Conservation (phyloP, 1,140 invertebrate genomes). For the Pseudoatta argentina region DNA sequence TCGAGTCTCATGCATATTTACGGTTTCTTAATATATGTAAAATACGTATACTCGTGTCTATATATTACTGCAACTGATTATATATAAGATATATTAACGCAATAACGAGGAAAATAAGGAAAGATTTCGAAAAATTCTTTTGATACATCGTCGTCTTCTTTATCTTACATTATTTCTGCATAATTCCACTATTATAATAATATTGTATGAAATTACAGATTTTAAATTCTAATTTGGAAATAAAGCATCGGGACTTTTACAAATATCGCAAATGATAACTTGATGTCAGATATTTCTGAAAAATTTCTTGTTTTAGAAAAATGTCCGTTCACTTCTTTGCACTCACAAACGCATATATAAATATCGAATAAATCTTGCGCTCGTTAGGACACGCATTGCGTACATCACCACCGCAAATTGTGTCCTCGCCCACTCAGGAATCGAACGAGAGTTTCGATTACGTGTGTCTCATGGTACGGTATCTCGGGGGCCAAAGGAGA, state of each 20-base stretch:
- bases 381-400: constrained; percentile 35
- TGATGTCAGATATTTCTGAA: background rate
- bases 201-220: background rate
- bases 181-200: background rate
- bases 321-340: background rate
- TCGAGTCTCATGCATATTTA: constrained; percentile 34
- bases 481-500: constrained; percentile 57
- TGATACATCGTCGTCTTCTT: too few relatives aligned
- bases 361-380: constrained; percentile 57
- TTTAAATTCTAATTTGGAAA: background rate
- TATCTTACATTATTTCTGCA: background rate
- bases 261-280: background rate
- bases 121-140: background rate
- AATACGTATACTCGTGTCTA: background rate
- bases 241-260: background rate
- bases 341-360: constrained; percentile 2
- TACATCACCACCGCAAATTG: constrained; percentile 64
- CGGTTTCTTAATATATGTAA: constrained; percentile 20
- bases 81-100: background rate
- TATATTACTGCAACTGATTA: constrained; percentile 2
- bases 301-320: background rate
- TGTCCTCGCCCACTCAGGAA: constrained; percentile 59
- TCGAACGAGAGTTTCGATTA: constrained; percentile 65
- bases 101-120: background rate
- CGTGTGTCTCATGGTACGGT: constrained; percentile 56